Evolutionary conservation across 2,113 vertebrate genomes (phyloP).

Genomic region (Lagenorhynchus albirostris): DNA sequence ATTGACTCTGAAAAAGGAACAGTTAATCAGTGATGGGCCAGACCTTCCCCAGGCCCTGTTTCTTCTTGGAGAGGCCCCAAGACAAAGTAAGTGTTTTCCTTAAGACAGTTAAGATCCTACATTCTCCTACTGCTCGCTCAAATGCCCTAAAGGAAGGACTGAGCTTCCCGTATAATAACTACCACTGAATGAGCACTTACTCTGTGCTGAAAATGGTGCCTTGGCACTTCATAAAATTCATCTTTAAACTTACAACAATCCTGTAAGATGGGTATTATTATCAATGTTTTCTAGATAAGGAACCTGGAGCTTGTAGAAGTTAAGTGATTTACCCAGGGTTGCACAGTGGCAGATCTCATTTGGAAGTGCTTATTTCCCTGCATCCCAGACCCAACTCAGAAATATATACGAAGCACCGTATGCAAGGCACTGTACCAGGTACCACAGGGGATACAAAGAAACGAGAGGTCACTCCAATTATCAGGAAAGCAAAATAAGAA

Average conservation of each 20-base stretch:
- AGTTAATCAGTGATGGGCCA: slow-evolving; percentile 42
- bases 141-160: not conserved
- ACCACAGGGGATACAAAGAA: not conserved
- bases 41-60: not conserved
- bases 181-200: not conserved
- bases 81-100: slow-evolving; percentile 16
- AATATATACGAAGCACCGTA: not conserved
- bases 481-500: not conserved
- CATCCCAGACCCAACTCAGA: not conserved
- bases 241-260: not conserved
- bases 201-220: not conserved
- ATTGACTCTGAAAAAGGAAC: slow-evolving; percentile 47
- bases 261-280: not conserved
- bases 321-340: slow-evolving; percentile 51
- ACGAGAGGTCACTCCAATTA: not conserved
- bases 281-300: not conserved
- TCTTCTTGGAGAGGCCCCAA: slow-evolving; percentile 6
- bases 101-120: slow-evolving; percentile 12
- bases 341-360: not conserved
- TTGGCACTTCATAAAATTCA: not conserved
- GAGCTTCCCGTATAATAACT: not conserved
- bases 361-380: not conserved
- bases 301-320: not conserved
- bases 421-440: not conserved
- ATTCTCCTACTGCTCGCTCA: not conserved